Percentiles rank a stretch among this genome's conserved stretches.
These are phyloP conservation scores for Apodemia zela DNA, from an alignment of 2,888 invertebrate genomes.

Conservation along the genomic window DNA sequence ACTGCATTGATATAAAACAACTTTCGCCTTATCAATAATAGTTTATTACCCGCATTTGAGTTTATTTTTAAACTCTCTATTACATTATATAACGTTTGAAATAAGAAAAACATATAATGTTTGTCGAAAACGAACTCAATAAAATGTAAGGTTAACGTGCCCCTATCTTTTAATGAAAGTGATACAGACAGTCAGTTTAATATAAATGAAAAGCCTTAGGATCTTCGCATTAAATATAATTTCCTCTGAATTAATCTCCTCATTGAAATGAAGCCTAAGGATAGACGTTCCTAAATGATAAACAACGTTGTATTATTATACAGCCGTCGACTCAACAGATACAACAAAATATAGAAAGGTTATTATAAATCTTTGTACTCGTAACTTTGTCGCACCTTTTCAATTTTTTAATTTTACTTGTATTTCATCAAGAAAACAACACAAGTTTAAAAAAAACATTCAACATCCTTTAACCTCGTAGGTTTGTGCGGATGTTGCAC, in stretches of 20 bases:
- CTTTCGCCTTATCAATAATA: constrained; percentile 7
- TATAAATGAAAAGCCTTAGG: background rate
- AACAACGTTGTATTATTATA: background rate
- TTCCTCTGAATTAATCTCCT: background rate
- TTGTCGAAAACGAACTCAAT: background rate
- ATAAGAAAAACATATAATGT: constrained; percentile 1
- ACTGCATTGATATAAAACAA: background rate
- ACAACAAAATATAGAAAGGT: background rate
- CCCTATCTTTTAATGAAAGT: constrained; percentile 9
- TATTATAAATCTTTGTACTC: background rate
- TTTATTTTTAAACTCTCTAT: constrained; percentile 8
- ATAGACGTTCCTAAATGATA: background rate
- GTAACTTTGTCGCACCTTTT: background rate
- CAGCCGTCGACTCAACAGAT: background rate
- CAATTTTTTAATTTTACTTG: too few relatives aligned
- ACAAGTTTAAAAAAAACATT: too few relatives aligned
- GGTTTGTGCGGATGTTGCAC: too few relatives aligned
- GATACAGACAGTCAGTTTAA: background rate
- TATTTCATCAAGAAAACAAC: too few relatives aligned
- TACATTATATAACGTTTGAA: constrained; percentile 3
- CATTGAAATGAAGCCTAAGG: background rate
- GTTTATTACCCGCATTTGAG: constrained; percentile 2
- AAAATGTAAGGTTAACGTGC: constrained; percentile 2
- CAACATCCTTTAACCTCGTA: too few relatives aligned
- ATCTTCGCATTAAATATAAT: constrained; percentile 2